Evolutionary conservation across 2,888 invertebrate genomes (phyloP).

Genomic region (Cerceris rybyensis): DNA sequence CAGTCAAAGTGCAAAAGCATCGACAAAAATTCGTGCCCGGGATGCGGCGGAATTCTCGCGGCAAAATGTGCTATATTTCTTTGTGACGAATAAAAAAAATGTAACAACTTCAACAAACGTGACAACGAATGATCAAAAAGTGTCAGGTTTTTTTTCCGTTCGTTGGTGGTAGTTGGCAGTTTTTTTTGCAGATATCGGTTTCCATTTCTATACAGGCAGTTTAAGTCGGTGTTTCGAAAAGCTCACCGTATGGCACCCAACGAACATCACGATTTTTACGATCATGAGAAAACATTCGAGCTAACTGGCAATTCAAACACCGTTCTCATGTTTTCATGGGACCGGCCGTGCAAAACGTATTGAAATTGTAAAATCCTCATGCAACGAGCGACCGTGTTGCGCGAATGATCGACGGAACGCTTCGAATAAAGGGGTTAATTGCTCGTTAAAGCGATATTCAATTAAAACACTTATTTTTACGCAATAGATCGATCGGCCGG

Average conservation of each 20-base stretch:
- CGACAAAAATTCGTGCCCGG: too few species aligned
- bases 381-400: constrained; percentile 7
- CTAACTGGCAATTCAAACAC: constrained; percentile 5
- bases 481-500: not conserved
- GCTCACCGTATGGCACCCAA: not conserved
- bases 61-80: too few species aligned
- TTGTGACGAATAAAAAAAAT: too few species aligned
- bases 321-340: not conserved
- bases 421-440: not conserved
- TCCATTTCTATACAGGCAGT: not conserved
- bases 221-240: not conserved
- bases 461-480: not conserved
- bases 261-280: not conserved
- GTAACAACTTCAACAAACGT: too few species aligned
- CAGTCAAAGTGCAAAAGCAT: too few species aligned
- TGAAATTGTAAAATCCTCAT: constrained; percentile 8
- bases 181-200: not conserved
- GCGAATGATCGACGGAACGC: not conserved
- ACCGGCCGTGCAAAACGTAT: constrained; percentile 2
- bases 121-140: too few species aligned
- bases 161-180: not conserved
- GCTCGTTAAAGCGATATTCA: constrained; percentile 1
- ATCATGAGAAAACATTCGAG: constrained; percentile 5
- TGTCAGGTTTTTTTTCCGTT: too few species aligned
- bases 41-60: too few species aligned